Evolutionary conservation across 2,113 vertebrate species (phyloP).

Genomic region (Solea senegalensis): DNA sequence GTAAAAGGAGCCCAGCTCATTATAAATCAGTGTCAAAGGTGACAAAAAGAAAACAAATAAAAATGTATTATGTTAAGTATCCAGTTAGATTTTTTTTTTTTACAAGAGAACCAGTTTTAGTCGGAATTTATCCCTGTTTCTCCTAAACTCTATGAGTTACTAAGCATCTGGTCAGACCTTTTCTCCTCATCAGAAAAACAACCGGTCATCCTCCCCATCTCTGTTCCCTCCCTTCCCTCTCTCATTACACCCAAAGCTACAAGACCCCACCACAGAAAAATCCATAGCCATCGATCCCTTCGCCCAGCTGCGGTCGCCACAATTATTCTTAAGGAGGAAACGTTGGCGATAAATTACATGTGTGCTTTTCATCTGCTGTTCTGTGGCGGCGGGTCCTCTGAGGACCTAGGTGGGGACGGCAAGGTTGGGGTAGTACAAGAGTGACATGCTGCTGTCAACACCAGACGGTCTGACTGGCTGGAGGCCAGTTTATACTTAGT

Average conservation of each 20-base stretch:
- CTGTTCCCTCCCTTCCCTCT: constrained; percentile 55
- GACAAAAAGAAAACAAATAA: neutral
- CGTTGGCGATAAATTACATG: constrained; percentile 98
- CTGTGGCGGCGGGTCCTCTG: constrained; percentile 89
- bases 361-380: constrained; percentile 98
- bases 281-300: constrained; percentile 96
- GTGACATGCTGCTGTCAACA: constrained; percentile 59
- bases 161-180: constrained; percentile 43
- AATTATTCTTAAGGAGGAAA: constrained; percentile 99
- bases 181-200: constrained; percentile 49
- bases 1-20: neutral
- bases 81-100: no score
- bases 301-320: constrained; percentile 89
- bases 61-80: neutral
- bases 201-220: constrained; percentile 84
- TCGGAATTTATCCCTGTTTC: constrained; percentile 7
- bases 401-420: constrained; percentile 82
- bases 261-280: constrained; percentile 96
- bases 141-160: constrained; percentile 39
- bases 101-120: no score
- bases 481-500: constrained; percentile 8
- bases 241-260: constrained; percentile 96
- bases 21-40: neutral
- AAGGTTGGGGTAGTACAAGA: constrained; percentile 83
- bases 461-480: constrained; percentile 7